Evolutionary conservation across 2,888 invertebrate genomes (phyloP).

Genomic region (Pammene fasciana): DNA sequence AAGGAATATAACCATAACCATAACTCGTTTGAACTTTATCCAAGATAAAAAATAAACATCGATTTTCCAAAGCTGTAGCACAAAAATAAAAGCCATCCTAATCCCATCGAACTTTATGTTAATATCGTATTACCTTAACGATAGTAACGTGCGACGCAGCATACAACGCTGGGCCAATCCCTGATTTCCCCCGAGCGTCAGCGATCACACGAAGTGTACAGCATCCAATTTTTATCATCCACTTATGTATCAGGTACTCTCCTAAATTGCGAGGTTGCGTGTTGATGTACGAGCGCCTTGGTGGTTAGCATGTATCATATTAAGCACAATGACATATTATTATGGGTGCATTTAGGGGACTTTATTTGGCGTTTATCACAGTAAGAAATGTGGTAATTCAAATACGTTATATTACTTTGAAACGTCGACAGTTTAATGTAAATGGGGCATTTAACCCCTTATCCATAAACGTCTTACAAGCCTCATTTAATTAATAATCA

Average conservation of each 20-base stretch:
- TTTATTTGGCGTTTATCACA: constrained; percentile 19
- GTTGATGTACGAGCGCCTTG: constrained; percentile 41
- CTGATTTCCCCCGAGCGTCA: constrained; percentile 72
- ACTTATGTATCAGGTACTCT: constrained; percentile 64
- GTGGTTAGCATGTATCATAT: constrained; percentile 29
- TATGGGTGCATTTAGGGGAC: constrained; percentile 15
- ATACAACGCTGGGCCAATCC: constrained; percentile 56
- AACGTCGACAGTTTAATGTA: too few relatives aligned
- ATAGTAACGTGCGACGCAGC: constrained; percentile 37
- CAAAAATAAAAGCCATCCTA: constrained; percentile 16
- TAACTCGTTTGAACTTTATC: too few relatives aligned
- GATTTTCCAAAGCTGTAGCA: not conserved
- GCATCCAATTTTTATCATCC: constrained; percentile 75
- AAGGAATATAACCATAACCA: too few relatives aligned
- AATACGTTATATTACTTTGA: too few relatives aligned
- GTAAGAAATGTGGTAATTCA: too few relatives aligned
- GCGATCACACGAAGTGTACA: constrained; percentile 67
- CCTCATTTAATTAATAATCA: too few relatives aligned
- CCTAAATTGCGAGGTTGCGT: constrained; percentile 55
- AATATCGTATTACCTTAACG: constrained; percentile 33
- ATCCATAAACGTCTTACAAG: too few relatives aligned
- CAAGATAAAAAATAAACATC: too few relatives aligned
- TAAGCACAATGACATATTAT: constrained; percentile 24
- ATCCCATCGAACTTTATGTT: constrained; percentile 27
- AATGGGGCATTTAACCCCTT: too few relatives aligned